Conservation (phyloP, 2,797 vertebrate species). For the Lophotriccus pileatus region DNA sequence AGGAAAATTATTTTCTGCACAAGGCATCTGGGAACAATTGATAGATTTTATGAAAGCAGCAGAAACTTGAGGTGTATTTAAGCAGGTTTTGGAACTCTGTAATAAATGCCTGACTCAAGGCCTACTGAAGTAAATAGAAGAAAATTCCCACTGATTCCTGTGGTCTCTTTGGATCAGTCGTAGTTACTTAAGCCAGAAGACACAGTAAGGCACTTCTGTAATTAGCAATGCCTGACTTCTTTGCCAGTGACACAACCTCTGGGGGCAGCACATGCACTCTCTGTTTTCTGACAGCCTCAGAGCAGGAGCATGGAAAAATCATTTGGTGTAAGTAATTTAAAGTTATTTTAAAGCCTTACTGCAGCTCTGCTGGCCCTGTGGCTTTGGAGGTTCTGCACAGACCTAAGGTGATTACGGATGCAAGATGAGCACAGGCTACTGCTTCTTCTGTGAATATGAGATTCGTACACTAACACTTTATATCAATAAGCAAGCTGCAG, state of each 20-base stretch:
- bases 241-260: not conserved
- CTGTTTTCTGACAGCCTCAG: not conserved
- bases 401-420: not conserved
- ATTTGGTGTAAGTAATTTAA: not conserved
- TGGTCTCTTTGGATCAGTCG: not conserved
- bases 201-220: not conserved
- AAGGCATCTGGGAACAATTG: slow-evolving; percentile 18
- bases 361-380: not conserved
- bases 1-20: slow-evolving; percentile 8
- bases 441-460: not conserved
- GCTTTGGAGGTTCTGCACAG: not conserved
- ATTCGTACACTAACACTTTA: not conserved
- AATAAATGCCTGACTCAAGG: not conserved
- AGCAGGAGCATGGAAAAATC: not conserved
- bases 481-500: not conserved
- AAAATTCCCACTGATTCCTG: not conserved
- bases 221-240: slow-evolving; percentile 33
- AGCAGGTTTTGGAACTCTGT: not conserved
- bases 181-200: not conserved
- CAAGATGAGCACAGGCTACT: not conserved
- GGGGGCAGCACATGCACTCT: not conserved
- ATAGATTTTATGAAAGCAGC: not conserved
- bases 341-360: not conserved
- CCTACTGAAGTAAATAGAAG: not conserved
- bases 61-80: not conserved